Evolutionary conservation across 2,888 invertebrate genomes (phyloP).

Genomic region (Calameuta pallipes): DNA sequence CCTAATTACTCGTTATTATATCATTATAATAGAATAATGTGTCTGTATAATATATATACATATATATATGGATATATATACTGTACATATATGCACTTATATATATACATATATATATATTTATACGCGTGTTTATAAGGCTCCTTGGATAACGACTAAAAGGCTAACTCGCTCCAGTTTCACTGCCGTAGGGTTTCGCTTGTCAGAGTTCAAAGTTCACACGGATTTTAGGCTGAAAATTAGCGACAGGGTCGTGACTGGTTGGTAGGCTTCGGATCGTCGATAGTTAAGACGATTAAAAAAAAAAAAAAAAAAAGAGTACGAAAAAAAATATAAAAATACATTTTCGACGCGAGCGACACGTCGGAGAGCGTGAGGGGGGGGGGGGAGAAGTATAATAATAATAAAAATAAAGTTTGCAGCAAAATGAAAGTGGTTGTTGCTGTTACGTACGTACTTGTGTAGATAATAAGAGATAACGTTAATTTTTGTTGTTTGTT

Average conservation of each 20-base stretch:
- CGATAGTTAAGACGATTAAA: background rate
- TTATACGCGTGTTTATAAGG: conserved; percentile 51
- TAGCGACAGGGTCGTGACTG: background rate
- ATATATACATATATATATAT: conserved; percentile 35
- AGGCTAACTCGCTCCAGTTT: conserved; percentile 43
- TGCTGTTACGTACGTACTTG: background rate
- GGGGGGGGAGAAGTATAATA: background rate
- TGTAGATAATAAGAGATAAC: conserved; percentile 31
- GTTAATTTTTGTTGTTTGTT: conserved; percentile 53
- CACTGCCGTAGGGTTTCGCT: background rate
- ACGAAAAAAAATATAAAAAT: conserved; percentile 2
- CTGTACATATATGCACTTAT: conserved; percentile 6
- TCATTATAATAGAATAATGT: conserved; percentile 31
- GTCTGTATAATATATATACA: conserved; percentile 32
- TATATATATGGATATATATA: conserved; percentile 37
- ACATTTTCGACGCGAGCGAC: background rate
- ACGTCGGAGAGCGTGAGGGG: background rate
- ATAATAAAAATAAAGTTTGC: background rate
- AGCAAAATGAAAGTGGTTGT: background rate
- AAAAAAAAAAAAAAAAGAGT: conserved; percentile 4
- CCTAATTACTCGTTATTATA: conserved; percentile 31
- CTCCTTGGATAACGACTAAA: conserved; percentile 58
- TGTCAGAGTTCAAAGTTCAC: background rate
- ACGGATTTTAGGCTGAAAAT: background rate
- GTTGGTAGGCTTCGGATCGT: background rate